Evolutionary conservation across 2,888 invertebrate genomes (phyloP).

Genomic region (Metacarcinus magister): DNA sequence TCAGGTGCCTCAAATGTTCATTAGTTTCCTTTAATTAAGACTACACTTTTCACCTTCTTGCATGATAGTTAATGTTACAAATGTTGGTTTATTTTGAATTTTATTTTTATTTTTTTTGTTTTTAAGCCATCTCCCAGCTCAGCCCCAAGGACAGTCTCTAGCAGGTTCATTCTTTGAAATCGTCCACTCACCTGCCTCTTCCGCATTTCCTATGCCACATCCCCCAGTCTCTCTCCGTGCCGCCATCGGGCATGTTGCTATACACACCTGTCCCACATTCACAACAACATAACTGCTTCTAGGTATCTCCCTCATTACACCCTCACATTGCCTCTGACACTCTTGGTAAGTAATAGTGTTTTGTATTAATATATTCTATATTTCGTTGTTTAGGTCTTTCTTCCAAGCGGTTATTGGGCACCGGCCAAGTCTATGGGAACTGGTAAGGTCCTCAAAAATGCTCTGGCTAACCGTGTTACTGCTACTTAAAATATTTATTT

Average conservation of each 20-base stretch:
- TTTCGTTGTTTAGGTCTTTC: background rate
- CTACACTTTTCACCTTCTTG: background rate
- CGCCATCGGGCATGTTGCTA: slow-evolving; percentile 82
- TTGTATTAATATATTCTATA: background rate
- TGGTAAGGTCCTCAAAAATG: background rate
- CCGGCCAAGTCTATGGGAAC: background rate
- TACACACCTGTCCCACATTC: slow-evolving; percentile 80
- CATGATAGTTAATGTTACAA: background rate
- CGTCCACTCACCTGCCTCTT: slow-evolving; percentile 74
- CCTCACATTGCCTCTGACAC: slow-evolving; percentile 80
- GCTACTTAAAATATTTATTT: background rate
- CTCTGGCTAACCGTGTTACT: background rate
- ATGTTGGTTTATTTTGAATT: too few relatives aligned
- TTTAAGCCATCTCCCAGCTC: slow-evolving; percentile 78
- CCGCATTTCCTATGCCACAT: slow-evolving; percentile 79
- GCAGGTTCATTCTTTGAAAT: slow-evolving; percentile 73
- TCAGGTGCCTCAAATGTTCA: background rate
- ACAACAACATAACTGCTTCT: slow-evolving; percentile 73
- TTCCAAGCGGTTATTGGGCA: background rate
- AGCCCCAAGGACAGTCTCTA: slow-evolving; percentile 76
- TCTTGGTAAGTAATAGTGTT: slow-evolving; percentile 76
- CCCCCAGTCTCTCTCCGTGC: slow-evolving; percentile 82
- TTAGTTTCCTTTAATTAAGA: background rate
- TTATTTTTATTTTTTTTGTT: background rate
- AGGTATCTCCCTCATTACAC: slow-evolving; percentile 79